These are phyloP conservation scores for Epirrhoe tristata DNA, from an alignment of 2,888 invertebrate genomes.

Conservation along the genomic window DNA sequence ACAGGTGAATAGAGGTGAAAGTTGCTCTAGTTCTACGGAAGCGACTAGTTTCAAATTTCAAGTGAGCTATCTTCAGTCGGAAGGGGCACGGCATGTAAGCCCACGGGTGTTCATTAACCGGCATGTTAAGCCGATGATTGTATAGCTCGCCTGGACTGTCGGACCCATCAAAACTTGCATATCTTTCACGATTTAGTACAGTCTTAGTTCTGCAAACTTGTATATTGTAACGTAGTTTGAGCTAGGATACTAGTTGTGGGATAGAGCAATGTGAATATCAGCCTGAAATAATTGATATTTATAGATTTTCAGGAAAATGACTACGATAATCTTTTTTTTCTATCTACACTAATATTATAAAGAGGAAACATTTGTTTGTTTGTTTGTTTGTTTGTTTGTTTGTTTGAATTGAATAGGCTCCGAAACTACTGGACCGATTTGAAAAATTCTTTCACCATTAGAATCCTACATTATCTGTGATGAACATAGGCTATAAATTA, in stretches of 20 bases:
- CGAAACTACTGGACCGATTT: no score
- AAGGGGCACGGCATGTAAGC: conserved; percentile 21
- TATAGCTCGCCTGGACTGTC: conserved; percentile 44
- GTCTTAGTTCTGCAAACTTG: conserved; percentile 15
- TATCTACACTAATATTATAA: no score
- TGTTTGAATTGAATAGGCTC: no score
- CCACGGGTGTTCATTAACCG: conserved; percentile 73
- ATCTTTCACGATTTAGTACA: conserved; percentile 25
- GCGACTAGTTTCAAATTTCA: not conserved
- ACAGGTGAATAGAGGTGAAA: not conserved
- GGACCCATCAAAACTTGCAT: conserved; percentile 32
- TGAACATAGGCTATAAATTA: no score
- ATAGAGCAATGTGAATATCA: not conserved
- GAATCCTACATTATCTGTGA: no score
- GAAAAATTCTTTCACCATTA: no score
- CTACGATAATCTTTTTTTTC: no score
- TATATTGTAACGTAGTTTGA: not conserved
- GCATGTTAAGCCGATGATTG: conserved; percentile 77
- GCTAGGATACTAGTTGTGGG: not conserved
- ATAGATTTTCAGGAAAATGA: not conserved
- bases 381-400: no score
- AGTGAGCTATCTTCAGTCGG: conserved; percentile 26
- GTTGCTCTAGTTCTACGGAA: not conserved
- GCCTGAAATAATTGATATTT: no score
- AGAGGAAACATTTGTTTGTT: no score